A percentile compares a stretch with the other conserved stretches of the same genome.
phyloP scores from a whole-genome alignment of 2,888 invertebrate genomes.

The Iselma pallidipennis region DNA sequence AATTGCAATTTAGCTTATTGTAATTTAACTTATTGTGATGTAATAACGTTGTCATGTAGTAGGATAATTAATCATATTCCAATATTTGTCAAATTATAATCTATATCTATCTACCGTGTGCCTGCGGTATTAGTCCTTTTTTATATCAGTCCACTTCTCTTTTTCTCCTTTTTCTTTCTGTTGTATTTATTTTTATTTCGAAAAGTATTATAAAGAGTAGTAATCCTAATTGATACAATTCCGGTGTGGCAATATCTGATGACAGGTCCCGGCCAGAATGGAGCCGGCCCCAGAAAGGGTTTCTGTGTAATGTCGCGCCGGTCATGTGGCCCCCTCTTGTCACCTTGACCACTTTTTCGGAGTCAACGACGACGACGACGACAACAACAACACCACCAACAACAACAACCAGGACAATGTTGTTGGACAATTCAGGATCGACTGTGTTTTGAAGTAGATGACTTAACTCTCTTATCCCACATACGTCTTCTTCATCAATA shows the following conservation, averaged over 20 bases:
- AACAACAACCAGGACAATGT: conserved; percentile 35
- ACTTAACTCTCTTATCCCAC: conserved; percentile 28
- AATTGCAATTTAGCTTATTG: too few relatives aligned
- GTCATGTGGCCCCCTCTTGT: conserved; percentile 34
- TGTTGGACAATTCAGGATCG: conserved; percentile 36
- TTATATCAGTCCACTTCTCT: too few relatives aligned
- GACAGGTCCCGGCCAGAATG: conserved; percentile 50
- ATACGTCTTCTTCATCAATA: too few relatives aligned
- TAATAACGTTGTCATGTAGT: too few relatives aligned
- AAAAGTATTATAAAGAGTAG: conserved; percentile 30
- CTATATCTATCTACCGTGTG: too few relatives aligned
- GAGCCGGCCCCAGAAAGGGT: conserved; percentile 56
- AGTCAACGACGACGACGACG: conserved; percentile 13
- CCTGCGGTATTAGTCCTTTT: too few relatives aligned
- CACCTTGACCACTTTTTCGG: conserved; percentile 18
- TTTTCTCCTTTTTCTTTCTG: not conserved
- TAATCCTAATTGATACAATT: conserved; percentile 53
- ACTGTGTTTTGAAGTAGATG: conserved; percentile 18
- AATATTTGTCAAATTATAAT: too few relatives aligned
- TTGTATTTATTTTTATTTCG: too few relatives aligned
- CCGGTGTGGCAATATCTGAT: conserved; percentile 38
- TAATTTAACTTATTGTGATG: too few relatives aligned
- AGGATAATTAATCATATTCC: too few relatives aligned
- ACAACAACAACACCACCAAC: conserved; percentile 12
- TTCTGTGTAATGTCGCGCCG: conserved; percentile 56